Evolutionary conservation across 2,888 invertebrate genomes (phyloP).

Genomic region (Escarpia spicata): DNA sequence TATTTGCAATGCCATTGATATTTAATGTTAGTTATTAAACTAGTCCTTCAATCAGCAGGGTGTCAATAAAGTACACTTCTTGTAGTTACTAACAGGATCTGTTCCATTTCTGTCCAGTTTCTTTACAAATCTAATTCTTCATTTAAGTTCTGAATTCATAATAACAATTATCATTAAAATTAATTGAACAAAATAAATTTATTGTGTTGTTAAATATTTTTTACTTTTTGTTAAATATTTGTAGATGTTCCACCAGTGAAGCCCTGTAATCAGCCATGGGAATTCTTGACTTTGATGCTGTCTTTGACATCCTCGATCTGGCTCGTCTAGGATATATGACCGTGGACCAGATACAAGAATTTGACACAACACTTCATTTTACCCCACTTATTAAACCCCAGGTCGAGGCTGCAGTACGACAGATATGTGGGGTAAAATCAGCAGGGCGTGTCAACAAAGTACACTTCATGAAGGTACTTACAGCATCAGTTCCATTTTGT

Average conservation of each 20-base stretch:
- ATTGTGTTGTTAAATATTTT: neutral
- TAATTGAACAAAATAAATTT: too few species aligned
- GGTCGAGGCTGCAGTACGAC: slow-evolving; percentile 47
- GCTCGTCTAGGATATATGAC: slow-evolving; percentile 49
- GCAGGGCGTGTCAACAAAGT: slow-evolving; percentile 41
- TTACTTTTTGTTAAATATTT: neutral
- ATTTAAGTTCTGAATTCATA: neutral
- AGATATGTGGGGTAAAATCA: slow-evolving; percentile 46
- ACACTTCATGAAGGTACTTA: slow-evolving; percentile 42
- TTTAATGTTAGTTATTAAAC: too few species aligned
- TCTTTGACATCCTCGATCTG: slow-evolving; percentile 54
- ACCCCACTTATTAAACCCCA: slow-evolving; percentile 44
- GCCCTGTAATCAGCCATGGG: slow-evolving; percentile 29
- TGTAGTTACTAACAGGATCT: slow-evolving; percentile 41
- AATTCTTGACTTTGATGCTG: slow-evolving; percentile 32
- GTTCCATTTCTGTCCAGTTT: too few species aligned
- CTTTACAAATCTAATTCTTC: too few species aligned
- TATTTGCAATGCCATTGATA: too few species aligned
- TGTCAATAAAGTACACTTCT: slow-evolving; percentile 47
- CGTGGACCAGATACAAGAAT: slow-evolving; percentile 46
- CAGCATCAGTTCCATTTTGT: slow-evolving; percentile 38
- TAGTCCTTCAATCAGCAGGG: slow-evolving; percentile 21
- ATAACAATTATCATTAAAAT: too few species aligned
- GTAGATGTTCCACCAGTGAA: neutral
- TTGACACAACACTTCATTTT: slow-evolving; percentile 49